These are phyloP conservation scores for Bufo bufo DNA, from an alignment of 2,113 vertebrate genomes.

Conservation along the genomic window DNA sequence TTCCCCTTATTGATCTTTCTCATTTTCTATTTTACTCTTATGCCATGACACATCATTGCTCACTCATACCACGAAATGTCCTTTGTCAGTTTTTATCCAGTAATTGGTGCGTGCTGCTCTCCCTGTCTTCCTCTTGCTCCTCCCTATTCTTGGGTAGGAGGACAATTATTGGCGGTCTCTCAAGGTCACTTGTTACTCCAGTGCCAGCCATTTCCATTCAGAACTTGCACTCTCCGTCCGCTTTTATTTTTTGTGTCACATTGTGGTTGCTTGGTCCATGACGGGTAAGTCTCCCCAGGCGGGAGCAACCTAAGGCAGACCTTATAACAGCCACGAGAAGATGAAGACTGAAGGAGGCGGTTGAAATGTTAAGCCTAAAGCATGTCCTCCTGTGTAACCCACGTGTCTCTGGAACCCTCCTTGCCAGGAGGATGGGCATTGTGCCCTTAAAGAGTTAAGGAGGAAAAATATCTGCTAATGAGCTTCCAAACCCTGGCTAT, in stretches of 20 bases:
- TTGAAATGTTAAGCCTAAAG: background rate
- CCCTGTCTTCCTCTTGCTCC: background rate
- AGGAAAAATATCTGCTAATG: background rate
- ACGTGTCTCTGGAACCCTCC: background rate
- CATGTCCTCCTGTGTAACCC: background rate
- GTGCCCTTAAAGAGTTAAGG: background rate
- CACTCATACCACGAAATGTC: background rate
- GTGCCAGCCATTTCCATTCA: background rate
- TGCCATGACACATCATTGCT: background rate
- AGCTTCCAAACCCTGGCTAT: background rate
- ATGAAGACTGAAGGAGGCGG: slow-evolving; percentile 3
- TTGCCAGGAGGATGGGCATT: slow-evolving; percentile 36
- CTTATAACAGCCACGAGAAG: slow-evolving; percentile 43
- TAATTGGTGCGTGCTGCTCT: background rate
- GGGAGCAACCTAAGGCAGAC: slow-evolving; percentile 95
- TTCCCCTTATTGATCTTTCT: background rate
- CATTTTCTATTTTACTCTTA: background rate
- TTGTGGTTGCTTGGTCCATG: slow-evolving; percentile 89
- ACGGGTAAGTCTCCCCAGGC: slow-evolving; percentile 90
- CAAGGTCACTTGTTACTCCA: background rate
- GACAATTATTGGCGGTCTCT: background rate
- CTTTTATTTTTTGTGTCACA: background rate
- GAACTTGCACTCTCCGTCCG: background rate
- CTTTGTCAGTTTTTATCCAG: background rate
- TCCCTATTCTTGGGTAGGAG: background rate